phyloP scores from a whole-genome alignment of 2,888 invertebrate genomes.

The Tetragonisca angustula region DNA sequence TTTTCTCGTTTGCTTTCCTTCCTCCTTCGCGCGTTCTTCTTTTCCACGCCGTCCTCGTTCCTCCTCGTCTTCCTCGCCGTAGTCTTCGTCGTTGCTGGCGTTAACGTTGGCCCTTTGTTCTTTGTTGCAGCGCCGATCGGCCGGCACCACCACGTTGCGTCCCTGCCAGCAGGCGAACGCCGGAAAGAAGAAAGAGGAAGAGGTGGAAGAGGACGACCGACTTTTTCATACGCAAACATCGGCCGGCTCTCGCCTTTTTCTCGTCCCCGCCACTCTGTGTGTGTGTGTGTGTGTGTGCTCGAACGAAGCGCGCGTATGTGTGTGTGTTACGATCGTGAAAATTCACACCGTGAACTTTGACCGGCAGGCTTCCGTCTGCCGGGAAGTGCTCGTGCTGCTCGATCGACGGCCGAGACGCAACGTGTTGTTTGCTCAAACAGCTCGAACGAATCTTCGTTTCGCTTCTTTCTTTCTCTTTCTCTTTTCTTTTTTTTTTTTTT shows the following conservation, averaged over 20 bases:
- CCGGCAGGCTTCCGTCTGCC: neutral
- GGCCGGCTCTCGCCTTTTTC: constrained; percentile 46
- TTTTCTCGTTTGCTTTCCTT: constrained; percentile 57
- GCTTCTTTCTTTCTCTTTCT: neutral
- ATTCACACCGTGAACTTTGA: constrained; percentile 22
- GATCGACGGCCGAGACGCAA: constrained; percentile 4
- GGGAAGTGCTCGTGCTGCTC: neutral
- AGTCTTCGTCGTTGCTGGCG: constrained; percentile 54
- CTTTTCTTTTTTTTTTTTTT: neutral
- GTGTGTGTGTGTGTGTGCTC: too few species aligned
- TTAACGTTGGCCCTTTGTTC: constrained; percentile 61
- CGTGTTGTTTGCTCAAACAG: neutral
- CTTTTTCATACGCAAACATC: constrained; percentile 73
- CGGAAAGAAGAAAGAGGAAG: constrained; percentile 68
- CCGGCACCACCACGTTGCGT: constrained; percentile 52
- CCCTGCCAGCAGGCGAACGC: constrained; percentile 59
- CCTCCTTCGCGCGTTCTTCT: constrained; percentile 59
- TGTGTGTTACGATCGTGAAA: constrained; percentile 1
- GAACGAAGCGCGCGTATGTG: too few species aligned
- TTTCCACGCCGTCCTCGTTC: constrained; percentile 45
- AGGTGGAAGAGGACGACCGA: constrained; percentile 63
- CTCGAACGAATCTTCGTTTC: neutral
- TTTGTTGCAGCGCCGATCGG: constrained; percentile 61
- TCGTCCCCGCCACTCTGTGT: constrained; percentile 10
- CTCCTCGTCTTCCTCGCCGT: constrained; percentile 51